Evolutionary conservation across 2,888 invertebrate species (phyloP), one percentile per base, ranked within the genome.

Genomic region (Loripinus fragilis): DNA sequence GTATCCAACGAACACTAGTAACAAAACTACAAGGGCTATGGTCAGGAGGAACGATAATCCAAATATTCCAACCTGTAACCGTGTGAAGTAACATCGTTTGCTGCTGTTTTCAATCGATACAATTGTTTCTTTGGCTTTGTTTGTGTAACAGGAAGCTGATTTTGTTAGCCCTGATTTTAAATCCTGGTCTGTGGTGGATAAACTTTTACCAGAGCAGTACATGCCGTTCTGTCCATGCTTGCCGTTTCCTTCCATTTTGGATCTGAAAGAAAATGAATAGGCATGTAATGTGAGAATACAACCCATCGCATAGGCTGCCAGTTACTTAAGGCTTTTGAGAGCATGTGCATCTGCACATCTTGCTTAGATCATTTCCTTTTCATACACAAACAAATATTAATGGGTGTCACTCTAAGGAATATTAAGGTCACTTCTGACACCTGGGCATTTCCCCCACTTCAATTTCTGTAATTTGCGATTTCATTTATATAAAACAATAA

Each of bases 71-170:
- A 87, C 82, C 65, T 89, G 86, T 48, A 86, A 67, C 50, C 87
- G 66, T 15, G 85, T 81, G 23, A 87, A 81, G 60, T 87, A 87
- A 67, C 87, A 88, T 15, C 88, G 87, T 28, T 80, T 83, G 8
- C 70, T 69, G 8, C 76, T 72, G 8, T 79, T 72, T 8, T 74
- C 52, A 48, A 86, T 80, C 10, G 85, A 76, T n/a, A 86, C 87
- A 15, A 86, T 80, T 0, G 85, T 85, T 12, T 85, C 86, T 64
- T 82, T 84, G 2, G 74, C 75, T 66, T 74, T 72, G 10, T 69
- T 70, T 1, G 72, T 75, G 33, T 38, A 41, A 42, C 50, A 76
- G n/a, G 83, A 83, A 48, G 75, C 67, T 12, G 83, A 78, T 72
- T 80, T 80, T 2, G 74, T 69, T 60, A 83, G 48, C 50, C 74